These are phyloP conservation scores for Coronaproctus castanopsis DNA, from an alignment of 2,888 invertebrate genomes.

Conservation along the genomic window DNA sequence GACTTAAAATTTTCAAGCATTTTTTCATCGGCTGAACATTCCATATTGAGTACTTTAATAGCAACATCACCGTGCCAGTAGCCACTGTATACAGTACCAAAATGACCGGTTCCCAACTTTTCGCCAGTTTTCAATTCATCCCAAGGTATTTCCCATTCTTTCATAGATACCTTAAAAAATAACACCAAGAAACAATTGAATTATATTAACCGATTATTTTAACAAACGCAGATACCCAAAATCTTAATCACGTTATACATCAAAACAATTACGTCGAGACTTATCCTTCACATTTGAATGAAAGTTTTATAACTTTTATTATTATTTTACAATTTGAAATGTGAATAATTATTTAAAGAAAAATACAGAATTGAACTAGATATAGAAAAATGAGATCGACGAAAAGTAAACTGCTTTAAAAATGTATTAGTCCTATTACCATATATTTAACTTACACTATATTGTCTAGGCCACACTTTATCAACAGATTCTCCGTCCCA, in stretches of 20 bases:
- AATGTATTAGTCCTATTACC: no score
- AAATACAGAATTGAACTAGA: no score
- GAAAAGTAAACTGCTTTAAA: no score
- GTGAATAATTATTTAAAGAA: no score
- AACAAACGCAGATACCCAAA: no score
- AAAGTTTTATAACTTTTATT: no score
- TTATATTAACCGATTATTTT: not conserved
- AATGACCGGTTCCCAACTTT: conserved; percentile 73
- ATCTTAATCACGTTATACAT: no score
- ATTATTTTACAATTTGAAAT: no score
- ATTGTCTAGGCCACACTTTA: conserved; percentile 51
- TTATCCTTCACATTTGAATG: no score
- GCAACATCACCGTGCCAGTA: conserved; percentile 97
- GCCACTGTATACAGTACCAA: conserved; percentile 85
- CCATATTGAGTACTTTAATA: conserved; percentile 84
- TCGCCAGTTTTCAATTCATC: conserved; percentile 76
- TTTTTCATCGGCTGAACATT: conserved; percentile 60
- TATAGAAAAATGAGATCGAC: no score
- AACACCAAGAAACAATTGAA: conserved; percentile 6
- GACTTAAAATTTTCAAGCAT: conserved; percentile 85
- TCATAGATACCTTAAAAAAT: conserved; percentile 50
- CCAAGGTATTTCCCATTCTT: conserved; percentile 97
- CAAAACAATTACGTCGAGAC: no score
- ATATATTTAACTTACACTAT: conserved; percentile 61
- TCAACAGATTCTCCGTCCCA: conserved; percentile 37